Evolutionary conservation across 2,888 invertebrate species (phyloP).

Genomic region (Frankliniella fusca): DNA sequence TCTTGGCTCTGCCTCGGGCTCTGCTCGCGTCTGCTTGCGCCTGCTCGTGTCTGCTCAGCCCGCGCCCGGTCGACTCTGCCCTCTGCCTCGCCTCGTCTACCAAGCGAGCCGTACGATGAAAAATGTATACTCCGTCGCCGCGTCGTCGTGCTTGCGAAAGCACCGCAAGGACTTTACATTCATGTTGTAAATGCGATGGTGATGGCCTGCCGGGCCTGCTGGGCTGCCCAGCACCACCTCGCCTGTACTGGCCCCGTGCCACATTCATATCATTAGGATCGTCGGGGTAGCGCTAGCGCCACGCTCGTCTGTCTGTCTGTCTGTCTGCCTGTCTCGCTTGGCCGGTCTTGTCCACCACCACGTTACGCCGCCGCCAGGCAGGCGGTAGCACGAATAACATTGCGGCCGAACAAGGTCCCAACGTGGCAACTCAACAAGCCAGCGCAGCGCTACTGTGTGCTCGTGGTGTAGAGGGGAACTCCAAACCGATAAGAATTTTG

Average conservation of each 20-base stretch:
- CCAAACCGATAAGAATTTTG: no score
- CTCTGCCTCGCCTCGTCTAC: no score
- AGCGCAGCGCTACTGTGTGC: background rate
- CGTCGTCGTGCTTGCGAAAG: no score
- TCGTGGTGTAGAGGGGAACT: no score
- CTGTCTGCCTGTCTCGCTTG: background rate
- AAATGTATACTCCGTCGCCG: no score
- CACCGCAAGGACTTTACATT: background rate
- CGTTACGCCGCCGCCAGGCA: background rate
- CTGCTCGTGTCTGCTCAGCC: no score
- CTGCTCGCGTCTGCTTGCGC: no score
- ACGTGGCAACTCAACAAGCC: background rate
- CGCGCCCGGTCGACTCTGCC: no score
- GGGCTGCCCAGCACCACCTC: no score
- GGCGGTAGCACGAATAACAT: conserved; percentile 3
- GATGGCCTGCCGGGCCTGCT: background rate
- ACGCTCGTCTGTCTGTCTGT: background rate
- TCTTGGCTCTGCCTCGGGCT: no score
- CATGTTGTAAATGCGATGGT: background rate
- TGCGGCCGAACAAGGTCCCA: background rate
- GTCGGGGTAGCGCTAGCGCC: background rate
- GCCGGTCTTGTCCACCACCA: background rate
- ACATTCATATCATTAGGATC: conserved; percentile 17
- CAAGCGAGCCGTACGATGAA: no score
- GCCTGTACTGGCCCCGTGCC: background rate